Base-by-base conservation (phyloP, 2,113 vertebrate genomes). In the Eretmochelys imbricata region DNA sequence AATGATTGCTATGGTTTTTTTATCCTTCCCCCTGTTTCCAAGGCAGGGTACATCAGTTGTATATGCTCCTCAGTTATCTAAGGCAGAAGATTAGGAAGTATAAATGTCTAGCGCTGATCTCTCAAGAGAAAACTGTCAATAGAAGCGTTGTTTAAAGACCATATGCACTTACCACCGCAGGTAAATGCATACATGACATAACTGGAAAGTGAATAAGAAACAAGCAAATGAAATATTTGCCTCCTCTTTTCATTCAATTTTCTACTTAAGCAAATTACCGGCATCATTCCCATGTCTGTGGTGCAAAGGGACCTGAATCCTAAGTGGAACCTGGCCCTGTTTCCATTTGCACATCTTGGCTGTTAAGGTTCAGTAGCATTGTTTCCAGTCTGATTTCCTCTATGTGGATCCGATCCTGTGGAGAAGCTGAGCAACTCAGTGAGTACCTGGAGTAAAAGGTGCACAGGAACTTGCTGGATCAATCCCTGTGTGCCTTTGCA, bases 221-320 rank as follows among this genome's bases (percentile, higher is more conserved):
- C 38, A 13, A 88, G 27, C 38, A 55, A n/a, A 91, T 53, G 16
- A 4, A 0, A 90, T 8, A 4, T 55, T 14, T 76, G 4, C 22
- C 65, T n/a, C 46, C 54, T 55, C n/a, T 85, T 50, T 65, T 24
- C 14, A 4, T 25, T 51, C 81, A 29, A 8, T 22, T 76, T 89
- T 69, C 35, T 22, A 20, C 13, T 62, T 46, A 10, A 35, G 50
- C 16, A 46, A 49, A 5, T 31, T 80, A 22, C 55, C 82, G 49
- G 20, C 19, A 27, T 29, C 0, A 1, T 29, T 90, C n/a, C n/a
- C 4, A 0, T 62, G 11, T 10, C 13, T 48, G 65, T 11, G 2
- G 1, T 14, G 2, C 10, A 76, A 76, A 46, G 11, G 22, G 42
- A 10, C 20, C 42, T 25, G n/a, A 22, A 38, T 46, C 20, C 10